These are phyloP conservation scores for Drosophila meridiana DNA, from an alignment of 2,888 invertebrate genomes.

Conservation along the genomic window DNA sequence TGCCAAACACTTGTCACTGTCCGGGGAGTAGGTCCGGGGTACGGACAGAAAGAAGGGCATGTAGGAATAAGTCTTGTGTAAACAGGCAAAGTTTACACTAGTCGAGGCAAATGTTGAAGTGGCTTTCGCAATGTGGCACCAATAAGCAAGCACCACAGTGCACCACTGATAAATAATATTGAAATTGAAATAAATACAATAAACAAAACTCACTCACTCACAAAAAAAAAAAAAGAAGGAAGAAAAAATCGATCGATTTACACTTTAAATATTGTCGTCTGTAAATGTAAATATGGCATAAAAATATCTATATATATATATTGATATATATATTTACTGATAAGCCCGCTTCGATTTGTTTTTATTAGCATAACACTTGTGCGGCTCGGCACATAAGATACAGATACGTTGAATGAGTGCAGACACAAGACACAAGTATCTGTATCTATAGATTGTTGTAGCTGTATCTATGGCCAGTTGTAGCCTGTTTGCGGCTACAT, in stretches of 20 bases:
- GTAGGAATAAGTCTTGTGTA: constrained; percentile 35
- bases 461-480: constrained; percentile 13
- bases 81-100: constrained; percentile 41
- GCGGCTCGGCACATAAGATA: constrained; percentile 36
- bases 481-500: constrained; percentile 39
- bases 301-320: constrained; percentile 30
- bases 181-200: constrained; percentile 77
- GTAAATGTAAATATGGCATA: constrained; percentile 63
- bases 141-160: constrained; percentile 17
- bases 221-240: constrained; percentile 16
- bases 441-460: constrained; percentile 10
- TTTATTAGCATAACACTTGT: constrained; percentile 83
- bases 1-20: constrained; percentile 13
- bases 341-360: constrained; percentile 70
- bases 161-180: constrained; percentile 68
- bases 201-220: constrained; percentile 49
- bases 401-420: constrained; percentile 36
- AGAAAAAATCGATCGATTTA: constrained; percentile 71
- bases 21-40: neutral
- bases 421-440: constrained; percentile 28
- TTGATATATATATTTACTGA: constrained; percentile 36
- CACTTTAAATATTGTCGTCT: constrained; percentile 67
- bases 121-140: constrained; percentile 57
- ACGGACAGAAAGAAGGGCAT: neutral
- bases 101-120: constrained; percentile 42